Evolutionary conservation across 2,888 invertebrate species (phyloP).

Genomic region (Bedellia somnulentella): DNA sequence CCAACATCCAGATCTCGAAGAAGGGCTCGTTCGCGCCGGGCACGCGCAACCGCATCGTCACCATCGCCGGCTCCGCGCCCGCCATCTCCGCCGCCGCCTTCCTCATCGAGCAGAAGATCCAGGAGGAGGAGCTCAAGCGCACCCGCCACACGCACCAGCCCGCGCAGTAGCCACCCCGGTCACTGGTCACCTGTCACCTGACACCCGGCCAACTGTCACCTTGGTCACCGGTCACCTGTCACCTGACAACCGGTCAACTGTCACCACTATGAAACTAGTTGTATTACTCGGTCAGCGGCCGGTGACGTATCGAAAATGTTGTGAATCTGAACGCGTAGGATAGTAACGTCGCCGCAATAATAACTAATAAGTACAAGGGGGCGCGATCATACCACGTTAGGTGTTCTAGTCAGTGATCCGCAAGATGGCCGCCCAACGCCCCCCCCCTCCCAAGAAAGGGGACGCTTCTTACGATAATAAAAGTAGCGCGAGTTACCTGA

Average conservation of each 20-base stretch:
- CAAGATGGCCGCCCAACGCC: no score
- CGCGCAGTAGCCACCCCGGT: slow-evolving; percentile 58
- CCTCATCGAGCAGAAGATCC: slow-evolving; percentile 95
- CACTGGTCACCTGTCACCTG: slow-evolving; percentile 33
- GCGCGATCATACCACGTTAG: no score
- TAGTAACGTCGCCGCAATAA: no score
- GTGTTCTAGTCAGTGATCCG: no score
- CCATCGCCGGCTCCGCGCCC: slow-evolving; percentile 87
- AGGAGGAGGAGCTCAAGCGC: slow-evolving; percentile 93
- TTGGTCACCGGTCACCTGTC: neutral
- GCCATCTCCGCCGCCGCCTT: slow-evolving; percentile 91
- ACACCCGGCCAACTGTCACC: neutral
- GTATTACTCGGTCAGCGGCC: neutral
- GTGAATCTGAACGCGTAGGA: no score
- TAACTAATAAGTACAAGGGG: no score
- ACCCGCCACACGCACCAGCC: slow-evolving; percentile 85
- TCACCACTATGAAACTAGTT: slow-evolving; percentile 7
- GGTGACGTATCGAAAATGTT: no score
- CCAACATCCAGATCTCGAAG: slow-evolving; percentile 98
- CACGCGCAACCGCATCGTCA: slow-evolving; percentile 95
- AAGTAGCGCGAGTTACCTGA: slow-evolving; percentile 33
- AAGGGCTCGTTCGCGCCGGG: slow-evolving; percentile 97
- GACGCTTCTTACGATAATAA: no score
- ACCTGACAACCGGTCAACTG: neutral
- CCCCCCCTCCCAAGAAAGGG: no score